These are phyloP conservation scores for Dicyrtomina minuta DNA, from an alignment of 2,888 invertebrate species.

Conservation along the genomic window DNA sequence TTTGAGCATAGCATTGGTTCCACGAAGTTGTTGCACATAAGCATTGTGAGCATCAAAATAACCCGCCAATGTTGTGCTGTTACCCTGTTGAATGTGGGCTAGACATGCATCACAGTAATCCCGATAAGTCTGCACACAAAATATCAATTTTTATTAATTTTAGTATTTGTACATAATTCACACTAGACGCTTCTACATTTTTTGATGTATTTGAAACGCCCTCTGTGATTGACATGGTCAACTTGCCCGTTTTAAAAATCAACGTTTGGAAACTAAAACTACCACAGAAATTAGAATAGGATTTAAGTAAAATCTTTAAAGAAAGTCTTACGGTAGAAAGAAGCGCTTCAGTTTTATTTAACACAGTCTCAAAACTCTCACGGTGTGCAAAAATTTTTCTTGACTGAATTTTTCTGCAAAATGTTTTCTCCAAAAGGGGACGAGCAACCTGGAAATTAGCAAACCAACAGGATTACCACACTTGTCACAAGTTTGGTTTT, in stretches of 20 bases:
- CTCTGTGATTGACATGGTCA: too few relatives aligned
- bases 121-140: conserved; percentile 71
- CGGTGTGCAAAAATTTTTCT: conserved; percentile 86
- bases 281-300: too few relatives aligned
- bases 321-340: conserved; percentile 67
- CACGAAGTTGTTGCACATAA: conserved; percentile 87
- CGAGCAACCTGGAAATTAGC: conserved; percentile 66
- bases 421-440: conserved; percentile 81
- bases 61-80: conserved; percentile 62
- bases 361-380: conserved; percentile 84
- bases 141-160: too few relatives aligned
- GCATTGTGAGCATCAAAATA: conserved; percentile 92
- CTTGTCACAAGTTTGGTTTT: too few relatives aligned
- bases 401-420: conserved; percentile 86
- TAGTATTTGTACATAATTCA: background rate
- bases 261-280: too few relatives aligned
- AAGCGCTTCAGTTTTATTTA: conserved; percentile 80
- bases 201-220: too few relatives aligned
- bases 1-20: conserved; percentile 90
- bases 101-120: conserved; percentile 85
- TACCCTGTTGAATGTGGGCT: conserved; percentile 70
- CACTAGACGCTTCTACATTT: too few relatives aligned
- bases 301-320: too few relatives aligned
- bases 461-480: too few relatives aligned
- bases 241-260: too few relatives aligned